Conservation (phyloP, 2,888 invertebrate genomes). For the Chymomyza caudatula region DNA sequence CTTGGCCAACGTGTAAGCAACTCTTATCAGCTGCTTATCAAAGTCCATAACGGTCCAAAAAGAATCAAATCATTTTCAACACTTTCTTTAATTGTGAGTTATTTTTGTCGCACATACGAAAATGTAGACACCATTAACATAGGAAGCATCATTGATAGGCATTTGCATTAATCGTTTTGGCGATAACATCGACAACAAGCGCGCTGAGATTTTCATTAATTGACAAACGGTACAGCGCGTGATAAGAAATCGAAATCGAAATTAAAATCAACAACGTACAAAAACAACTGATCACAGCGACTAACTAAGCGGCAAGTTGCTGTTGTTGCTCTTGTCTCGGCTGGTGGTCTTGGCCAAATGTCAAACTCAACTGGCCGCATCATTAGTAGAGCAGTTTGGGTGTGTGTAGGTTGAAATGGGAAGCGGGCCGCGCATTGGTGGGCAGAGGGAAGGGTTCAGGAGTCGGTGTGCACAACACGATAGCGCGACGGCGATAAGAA, state of each 20-base stretch:
- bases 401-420: not conserved
- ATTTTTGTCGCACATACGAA: constrained; percentile 29
- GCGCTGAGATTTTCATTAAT: constrained; percentile 60
- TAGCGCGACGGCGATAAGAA: not conserved
- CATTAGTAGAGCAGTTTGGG: constrained; percentile 48
- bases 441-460: constrained; percentile 3
- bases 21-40: constrained; percentile 35
- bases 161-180: constrained; percentile 67
- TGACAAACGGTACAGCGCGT: constrained; percentile 52
- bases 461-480: not conserved
- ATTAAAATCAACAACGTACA: constrained; percentile 36
- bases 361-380: constrained; percentile 55
- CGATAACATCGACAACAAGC: constrained; percentile 43
- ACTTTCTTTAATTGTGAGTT: constrained; percentile 67
- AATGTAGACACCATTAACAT: not conserved
- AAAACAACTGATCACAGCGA: constrained; percentile 13
- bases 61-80: constrained; percentile 63
- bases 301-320: not conserved
- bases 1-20: not conserved
- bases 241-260: constrained; percentile 15
- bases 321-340: constrained; percentile 31
- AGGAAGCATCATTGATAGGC: constrained; percentile 1
- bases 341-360: constrained; percentile 66
- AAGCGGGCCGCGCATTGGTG: not conserved
- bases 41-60: not conserved